Evolutionary conservation across 2,888 invertebrate species (phyloP).

Genomic region (Meliscaeva auricollis): DNA sequence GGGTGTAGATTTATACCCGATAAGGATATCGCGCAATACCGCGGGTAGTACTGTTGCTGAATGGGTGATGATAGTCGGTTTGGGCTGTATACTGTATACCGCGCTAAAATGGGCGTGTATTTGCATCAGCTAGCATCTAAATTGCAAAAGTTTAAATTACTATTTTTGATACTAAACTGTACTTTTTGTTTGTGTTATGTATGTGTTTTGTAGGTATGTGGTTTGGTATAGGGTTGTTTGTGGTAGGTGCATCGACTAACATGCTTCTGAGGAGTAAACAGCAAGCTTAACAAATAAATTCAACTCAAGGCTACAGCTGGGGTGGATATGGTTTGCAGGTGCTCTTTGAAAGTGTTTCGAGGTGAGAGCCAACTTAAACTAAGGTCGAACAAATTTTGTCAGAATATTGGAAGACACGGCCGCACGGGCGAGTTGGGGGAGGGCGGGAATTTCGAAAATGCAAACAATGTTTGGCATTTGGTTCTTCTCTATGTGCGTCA

Average conservation of each 20-base stretch:
- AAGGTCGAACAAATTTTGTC: conserved; percentile 21
- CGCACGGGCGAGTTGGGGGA: neutral
- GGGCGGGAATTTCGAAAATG: neutral
- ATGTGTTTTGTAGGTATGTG: neutral
- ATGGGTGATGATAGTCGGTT: conserved; percentile 37
- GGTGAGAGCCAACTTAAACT: conserved; percentile 31
- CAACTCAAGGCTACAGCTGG: conserved; percentile 44
- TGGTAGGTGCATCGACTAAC: conserved; percentile 47
- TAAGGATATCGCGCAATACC: conserved; percentile 46
- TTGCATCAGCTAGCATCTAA: conserved; percentile 68
- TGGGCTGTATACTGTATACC: neutral
- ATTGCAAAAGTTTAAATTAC: conserved; percentile 76
- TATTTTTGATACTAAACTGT: conserved; percentile 57
- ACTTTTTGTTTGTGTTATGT: too few species aligned
- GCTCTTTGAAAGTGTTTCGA: conserved; percentile 8
- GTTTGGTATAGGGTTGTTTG: conserved; percentile 22
- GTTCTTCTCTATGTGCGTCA: conserved; percentile 29
- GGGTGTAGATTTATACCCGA: conserved; percentile 64
- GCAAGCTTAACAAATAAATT: conserved; percentile 44
- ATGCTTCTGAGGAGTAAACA: conserved; percentile 35
- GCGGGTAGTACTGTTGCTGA: conserved; percentile 27
- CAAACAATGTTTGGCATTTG: conserved; percentile 41
- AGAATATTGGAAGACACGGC: neutral
- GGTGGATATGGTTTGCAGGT: neutral
- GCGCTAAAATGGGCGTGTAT: conserved; percentile 62